phyloP scores from a whole-genome alignment of 1,140 invertebrate species.

The Zaprionus capensis region DNA sequence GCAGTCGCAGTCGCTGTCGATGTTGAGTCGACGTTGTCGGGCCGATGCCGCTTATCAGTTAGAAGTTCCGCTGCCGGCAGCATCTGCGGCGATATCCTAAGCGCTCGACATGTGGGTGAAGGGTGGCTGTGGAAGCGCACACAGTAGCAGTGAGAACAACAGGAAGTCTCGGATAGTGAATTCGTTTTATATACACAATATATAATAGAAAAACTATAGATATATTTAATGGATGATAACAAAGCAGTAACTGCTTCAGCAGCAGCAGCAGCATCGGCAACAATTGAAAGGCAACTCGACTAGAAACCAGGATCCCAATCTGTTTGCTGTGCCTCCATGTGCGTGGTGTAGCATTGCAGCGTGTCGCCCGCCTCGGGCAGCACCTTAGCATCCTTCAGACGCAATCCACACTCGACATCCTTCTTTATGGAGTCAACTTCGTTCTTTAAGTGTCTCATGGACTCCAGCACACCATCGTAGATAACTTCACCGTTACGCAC shows the following conservation, averaged over 20 bases:
- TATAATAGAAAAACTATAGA: slow-evolving; percentile 66
- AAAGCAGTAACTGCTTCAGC: slow-evolving; percentile 25
- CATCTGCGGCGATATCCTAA: slow-evolving; percentile 68
- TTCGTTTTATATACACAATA: slow-evolving; percentile 76
- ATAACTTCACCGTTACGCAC: slow-evolving; percentile 89
- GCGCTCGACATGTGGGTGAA: slow-evolving; percentile 77
- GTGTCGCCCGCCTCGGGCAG: slow-evolving; percentile 90
- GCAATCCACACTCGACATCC: slow-evolving; percentile 94
- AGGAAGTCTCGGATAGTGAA: slow-evolving; percentile 71
- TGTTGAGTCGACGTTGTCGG: background rate
- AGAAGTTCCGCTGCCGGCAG: slow-evolving; percentile 60
- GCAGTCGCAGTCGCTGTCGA: slow-evolving; percentile 27
- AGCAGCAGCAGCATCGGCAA: background rate
- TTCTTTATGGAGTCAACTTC: slow-evolving; percentile 94
- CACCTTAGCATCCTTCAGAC: slow-evolving; percentile 88
- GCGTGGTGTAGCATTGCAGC: slow-evolving; percentile 90
- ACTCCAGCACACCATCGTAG: slow-evolving; percentile 89
- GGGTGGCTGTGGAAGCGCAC: slow-evolving; percentile 58
- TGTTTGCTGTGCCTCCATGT: slow-evolving; percentile 87
- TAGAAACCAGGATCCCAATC: slow-evolving; percentile 95
- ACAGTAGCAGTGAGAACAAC: slow-evolving; percentile 57
- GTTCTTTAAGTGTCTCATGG: slow-evolving; percentile 95
- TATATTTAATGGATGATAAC: slow-evolving; percentile 57
- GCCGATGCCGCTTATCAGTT: slow-evolving; percentile 53
- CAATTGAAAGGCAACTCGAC: slow-evolving; percentile 36